Evolutionary conservation across 2,113 vertebrate genomes (phyloP).

Genomic region (Ciconia boyciana): DNA sequence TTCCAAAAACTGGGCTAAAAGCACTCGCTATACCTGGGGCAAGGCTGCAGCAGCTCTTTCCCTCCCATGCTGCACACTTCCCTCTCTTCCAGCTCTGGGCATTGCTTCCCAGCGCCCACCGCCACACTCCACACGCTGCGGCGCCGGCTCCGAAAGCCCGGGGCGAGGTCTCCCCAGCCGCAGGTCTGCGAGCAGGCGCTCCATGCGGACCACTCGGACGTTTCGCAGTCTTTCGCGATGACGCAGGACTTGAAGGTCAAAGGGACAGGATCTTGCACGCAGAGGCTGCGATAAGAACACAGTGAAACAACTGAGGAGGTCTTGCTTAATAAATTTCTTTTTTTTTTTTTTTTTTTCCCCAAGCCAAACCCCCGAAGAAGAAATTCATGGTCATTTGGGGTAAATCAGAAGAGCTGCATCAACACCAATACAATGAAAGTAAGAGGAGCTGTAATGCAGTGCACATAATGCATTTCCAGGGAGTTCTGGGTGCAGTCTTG

Average conservation of each 20-base stretch:
- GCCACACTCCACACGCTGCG: constrained; percentile 76
- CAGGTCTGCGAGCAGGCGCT: constrained; percentile 87
- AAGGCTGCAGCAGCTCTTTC: constrained; percentile 77
- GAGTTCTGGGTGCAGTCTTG: background rate
- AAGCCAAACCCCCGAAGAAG: background rate
- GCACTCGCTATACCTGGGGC: constrained; percentile 81
- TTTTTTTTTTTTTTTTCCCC: too few relatives aligned
- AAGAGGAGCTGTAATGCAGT: background rate
- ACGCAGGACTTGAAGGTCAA: constrained; percentile 84
- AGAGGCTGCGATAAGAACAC: constrained; percentile 77
- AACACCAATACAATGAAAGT: rapidly evolving
- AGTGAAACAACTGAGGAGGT: background rate
- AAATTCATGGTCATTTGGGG: background rate
- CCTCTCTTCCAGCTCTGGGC: constrained; percentile 84
- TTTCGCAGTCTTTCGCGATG: constrained; percentile 85
- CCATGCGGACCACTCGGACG: constrained; percentile 87
- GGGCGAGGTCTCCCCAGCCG: constrained; percentile 71
- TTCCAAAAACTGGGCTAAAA: background rate
- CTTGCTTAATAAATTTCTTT: background rate
- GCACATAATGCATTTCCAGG: background rate
- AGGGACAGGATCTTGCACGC: constrained; percentile 76
- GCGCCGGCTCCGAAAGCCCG: constrained; percentile 82
- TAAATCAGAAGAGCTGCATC: background rate
- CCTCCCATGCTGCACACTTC: constrained; percentile 83
- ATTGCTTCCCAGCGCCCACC: constrained; percentile 75